Conservation (phyloP, 2,797 vertebrate species). For the Helarctos malayanus region DNA sequence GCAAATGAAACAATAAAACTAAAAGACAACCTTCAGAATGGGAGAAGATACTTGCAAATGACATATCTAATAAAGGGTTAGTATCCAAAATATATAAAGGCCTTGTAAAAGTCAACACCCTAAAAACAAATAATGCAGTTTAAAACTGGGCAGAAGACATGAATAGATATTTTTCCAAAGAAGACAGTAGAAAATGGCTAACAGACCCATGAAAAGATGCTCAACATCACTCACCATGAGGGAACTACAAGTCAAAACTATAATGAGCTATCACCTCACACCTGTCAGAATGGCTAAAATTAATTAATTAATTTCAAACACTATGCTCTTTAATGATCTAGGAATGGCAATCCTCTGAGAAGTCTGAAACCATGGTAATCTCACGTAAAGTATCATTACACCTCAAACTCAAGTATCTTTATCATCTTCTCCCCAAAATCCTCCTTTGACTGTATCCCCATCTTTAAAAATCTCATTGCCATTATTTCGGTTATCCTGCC, state of each 20-base stretch:
- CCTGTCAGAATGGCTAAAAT: not conserved
- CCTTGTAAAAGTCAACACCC: not conserved
- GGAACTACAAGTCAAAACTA: not conserved
- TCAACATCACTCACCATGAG: not conserved
- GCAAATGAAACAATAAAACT: not conserved
- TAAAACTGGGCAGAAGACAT: not conserved
- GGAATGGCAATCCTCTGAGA: not conserved
- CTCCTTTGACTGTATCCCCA: not conserved
- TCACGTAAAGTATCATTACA: constrained; percentile 32
- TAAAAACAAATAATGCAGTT: not conserved
- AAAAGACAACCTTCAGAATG: not conserved
- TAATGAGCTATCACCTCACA: not conserved
- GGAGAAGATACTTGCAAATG: not conserved
- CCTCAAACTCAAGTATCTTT: not conserved
- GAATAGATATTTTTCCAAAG: no score
- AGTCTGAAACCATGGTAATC: constrained; percentile 25
- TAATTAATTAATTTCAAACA: not conserved
- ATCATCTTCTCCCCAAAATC: not conserved
- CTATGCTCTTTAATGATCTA: constrained; percentile 5
- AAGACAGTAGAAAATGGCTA: not conserved
- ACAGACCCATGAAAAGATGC: not conserved
- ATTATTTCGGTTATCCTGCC: not conserved
- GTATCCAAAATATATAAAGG: not conserved
- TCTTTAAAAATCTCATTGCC: not conserved
- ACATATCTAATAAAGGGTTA: not conserved